These are phyloP conservation scores for Antitype chi DNA, from an alignment of 2,888 invertebrate species.

Conservation along the genomic window DNA sequence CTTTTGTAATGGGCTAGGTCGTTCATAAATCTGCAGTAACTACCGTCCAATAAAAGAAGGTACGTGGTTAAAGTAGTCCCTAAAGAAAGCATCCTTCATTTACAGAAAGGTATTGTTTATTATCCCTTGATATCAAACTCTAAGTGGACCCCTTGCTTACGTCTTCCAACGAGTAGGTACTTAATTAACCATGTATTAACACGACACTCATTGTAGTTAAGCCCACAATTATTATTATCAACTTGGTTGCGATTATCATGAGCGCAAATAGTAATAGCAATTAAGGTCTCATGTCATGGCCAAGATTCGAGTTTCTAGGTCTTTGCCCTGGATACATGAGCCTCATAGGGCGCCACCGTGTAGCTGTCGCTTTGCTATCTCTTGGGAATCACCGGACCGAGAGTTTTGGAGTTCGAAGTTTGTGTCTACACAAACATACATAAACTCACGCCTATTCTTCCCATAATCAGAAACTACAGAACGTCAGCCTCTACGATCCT, in stretches of 20 bases:
- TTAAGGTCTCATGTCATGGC: constrained; percentile 72
- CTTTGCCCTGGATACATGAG: constrained; percentile 71
- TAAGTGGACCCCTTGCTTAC: not conserved
- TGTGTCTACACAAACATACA: not conserved
- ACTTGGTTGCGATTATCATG: constrained; percentile 67
- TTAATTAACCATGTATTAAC: constrained; percentile 21
- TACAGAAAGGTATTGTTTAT: not conserved
- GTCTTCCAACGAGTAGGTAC: constrained; percentile 6
- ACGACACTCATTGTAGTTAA: constrained; percentile 19
- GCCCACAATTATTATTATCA: constrained; percentile 63
- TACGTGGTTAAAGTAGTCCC: not conserved
- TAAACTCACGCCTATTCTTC: too few species aligned
- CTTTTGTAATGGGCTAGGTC: too few species aligned
- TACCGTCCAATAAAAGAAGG: not conserved
- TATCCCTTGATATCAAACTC: not conserved
- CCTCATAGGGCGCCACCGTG: constrained; percentile 39
- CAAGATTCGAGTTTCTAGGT: constrained; percentile 72
- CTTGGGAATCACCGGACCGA: constrained; percentile 6
- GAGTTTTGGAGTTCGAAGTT: not conserved
- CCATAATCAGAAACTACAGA: not conserved
- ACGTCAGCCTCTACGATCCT: not conserved
- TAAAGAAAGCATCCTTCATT: not conserved
- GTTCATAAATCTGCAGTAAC: not conserved
- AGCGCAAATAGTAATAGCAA: constrained; percentile 72
- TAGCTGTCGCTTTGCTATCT: not conserved